Conservation (phyloP, 2,113 vertebrate species). For the Turdus rufiventris region DNA sequence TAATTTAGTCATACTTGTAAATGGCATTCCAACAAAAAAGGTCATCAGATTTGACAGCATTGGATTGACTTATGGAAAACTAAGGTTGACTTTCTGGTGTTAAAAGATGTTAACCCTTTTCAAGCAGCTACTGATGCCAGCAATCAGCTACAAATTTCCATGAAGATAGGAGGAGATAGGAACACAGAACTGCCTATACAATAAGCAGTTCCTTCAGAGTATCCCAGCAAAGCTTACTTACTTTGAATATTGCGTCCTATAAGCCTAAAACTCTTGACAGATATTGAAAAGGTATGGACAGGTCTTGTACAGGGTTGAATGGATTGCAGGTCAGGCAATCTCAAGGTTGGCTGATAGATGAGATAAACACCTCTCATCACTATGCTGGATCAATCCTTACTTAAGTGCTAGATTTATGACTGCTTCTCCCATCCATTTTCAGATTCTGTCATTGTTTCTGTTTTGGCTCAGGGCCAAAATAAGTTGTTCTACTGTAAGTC, state of each 20-base stretch:
- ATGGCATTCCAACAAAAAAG: not conserved
- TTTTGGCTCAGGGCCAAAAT: not conserved
- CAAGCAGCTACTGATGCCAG: not conserved
- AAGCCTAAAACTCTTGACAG: not conserved
- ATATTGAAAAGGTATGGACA: not conserved
- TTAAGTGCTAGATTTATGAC: conserved; percentile 36
- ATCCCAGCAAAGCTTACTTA: not conserved
- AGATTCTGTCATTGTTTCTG: conserved; percentile 1
- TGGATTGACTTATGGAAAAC: not conserved
- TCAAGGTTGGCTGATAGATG: not conserved
- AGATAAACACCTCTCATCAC: conserved; percentile 21
- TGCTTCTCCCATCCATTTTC: not conserved
- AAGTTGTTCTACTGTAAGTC: conserved; percentile 17
- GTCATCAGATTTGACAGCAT: not conserved
- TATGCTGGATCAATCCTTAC: not conserved
- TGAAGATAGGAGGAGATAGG: not conserved
- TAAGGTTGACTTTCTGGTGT: not conserved
- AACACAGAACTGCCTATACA: not conserved
- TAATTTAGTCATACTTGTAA: conserved; percentile 11
- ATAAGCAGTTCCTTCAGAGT: not conserved
- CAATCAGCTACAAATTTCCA: not conserved
- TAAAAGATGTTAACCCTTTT: not conserved
- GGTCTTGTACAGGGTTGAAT: not conserved
- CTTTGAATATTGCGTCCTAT: not conserved
- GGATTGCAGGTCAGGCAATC: not conserved